Evolutionary conservation across 2,888 invertebrate genomes (phyloP), one percentile per base, ranked within the genome.

Genomic region (Caenorhabditis macrosperma): DNA sequence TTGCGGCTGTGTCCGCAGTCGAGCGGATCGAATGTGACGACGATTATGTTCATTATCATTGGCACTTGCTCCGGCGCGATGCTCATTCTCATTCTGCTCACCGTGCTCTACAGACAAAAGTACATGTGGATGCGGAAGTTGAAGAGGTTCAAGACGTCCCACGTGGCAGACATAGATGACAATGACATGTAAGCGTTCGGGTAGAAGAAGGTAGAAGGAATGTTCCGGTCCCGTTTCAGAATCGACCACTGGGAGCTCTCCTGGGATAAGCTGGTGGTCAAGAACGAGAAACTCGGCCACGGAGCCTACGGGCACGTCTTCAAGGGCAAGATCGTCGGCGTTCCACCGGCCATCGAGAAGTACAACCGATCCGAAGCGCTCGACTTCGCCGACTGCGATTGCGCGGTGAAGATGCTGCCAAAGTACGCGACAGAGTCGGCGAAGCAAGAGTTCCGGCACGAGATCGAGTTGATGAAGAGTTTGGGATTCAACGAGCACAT

Each of bases 381-480:
- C 46, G 55, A 76, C 46, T 82, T 52, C 38, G 67, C 78, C 10
- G 83, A 82, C 66, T 77, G 84, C 55, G 82, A 85, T 54, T 77
- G 79, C 78, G 83, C 83, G 3, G 85, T 86, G 38, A 85, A 86
- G 44, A 87, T 87, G 87, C 76, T 88, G 15, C 88, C 86, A 33
- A 81, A 81, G 30, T 85, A 86, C 72, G 87, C 88, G 2, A 82
- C 77, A 30, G 89, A 88, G n/a, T 66, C 82, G 9, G 85, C 85
- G 12, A 79, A 76, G 48, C 74, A 78, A 17, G 85, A 88, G 61
- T 88, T 88, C 64, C 41, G 84, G 54, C 80, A 85, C 46, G 88
- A 88, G 61, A 88, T 88, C 28, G 85, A 88, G 24, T 38, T 88
- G 85, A 88, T 89, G 89, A 89, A 89, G 55, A 81, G 81, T 22